phyloP scores from a whole-genome alignment of 2,113 vertebrate genomes.

The Xenopus laevis region DNA sequence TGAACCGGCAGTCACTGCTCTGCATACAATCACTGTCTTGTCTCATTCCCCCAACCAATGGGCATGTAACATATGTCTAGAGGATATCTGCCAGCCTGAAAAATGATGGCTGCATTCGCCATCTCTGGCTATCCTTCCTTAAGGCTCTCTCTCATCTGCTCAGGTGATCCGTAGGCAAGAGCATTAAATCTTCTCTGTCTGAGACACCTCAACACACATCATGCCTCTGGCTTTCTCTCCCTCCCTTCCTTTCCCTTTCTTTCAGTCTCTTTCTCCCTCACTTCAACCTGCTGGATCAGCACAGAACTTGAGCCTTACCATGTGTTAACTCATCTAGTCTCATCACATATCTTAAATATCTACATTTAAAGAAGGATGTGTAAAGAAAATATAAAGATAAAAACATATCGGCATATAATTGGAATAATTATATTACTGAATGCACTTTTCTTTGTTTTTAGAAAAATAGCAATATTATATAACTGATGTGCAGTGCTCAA shows the following conservation, averaged over 20 bases:
- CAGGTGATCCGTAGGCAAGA: conserved; percentile 44
- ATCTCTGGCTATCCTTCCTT: conserved; percentile 40
- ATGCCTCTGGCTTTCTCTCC: conserved; percentile 33
- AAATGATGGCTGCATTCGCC: conserved; percentile 36
- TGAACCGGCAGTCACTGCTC: background rate
- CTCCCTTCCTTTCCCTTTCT: background rate
- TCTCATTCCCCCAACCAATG: conserved; percentile 11
- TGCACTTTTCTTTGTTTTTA: no score
- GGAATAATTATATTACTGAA: no score
- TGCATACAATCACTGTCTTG: background rate
- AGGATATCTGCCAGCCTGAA: conserved; percentile 43
- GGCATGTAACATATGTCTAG: conserved; percentile 42
- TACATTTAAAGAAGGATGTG: no score
- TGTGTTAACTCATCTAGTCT: conserved; percentile 17
- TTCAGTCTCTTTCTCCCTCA: conserved; percentile 42
- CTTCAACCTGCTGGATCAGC: conserved; percentile 45
- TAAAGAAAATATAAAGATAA: no score
- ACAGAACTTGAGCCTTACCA: conserved; percentile 4
- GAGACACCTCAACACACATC: conserved; percentile 38
- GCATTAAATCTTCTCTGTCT: conserved; percentile 46
- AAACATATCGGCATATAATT: no score
- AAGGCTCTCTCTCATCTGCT: conserved; percentile 40
- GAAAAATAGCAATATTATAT: no score
- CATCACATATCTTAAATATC: background rate
- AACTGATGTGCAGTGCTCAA: no score